Conservation (phyloP, 2,888 invertebrate species). For the Brachypalpus laphriformis region DNA sequence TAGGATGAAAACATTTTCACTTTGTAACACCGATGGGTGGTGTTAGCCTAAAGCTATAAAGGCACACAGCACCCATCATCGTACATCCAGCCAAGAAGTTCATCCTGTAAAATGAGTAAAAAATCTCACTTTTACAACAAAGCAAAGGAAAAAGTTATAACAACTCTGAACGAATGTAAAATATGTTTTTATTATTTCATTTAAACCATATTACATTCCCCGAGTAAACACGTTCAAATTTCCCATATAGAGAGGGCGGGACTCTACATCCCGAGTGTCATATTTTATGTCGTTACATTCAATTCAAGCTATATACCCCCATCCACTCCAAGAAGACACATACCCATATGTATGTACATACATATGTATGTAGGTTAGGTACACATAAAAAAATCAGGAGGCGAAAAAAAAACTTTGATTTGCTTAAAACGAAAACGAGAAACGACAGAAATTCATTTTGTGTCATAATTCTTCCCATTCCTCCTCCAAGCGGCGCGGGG, state of each 20-base stretch:
- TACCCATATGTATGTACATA: no score
- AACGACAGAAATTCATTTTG: conserved; percentile 46
- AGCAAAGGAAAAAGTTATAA: conserved; percentile 37
- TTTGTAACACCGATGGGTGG: neutral
- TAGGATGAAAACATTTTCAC: conserved; percentile 45
- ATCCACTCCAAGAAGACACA: neutral
- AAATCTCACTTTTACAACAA: conserved; percentile 28
- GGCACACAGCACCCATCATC: neutral
- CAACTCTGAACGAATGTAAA: conserved; percentile 50
- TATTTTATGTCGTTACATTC: conserved; percentile 26
- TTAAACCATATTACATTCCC: conserved; percentile 41
- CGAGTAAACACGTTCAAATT: neutral
- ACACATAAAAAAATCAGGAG: neutral
- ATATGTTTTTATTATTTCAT: conserved; percentile 65
- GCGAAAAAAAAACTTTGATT: conserved; percentile 24
- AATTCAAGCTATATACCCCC: no score
- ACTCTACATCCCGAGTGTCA: neutral
- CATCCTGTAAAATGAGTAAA: conserved; percentile 26
- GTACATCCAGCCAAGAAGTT: conserved; percentile 13
- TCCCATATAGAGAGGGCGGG: neutral
- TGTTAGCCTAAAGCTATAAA: neutral
- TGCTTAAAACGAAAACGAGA: conserved; percentile 43
- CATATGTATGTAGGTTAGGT: no score
- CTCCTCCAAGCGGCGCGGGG: neutral
- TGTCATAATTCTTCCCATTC: conserved; percentile 30